Percentiles rank a stretch among this genome's conserved stretches.
These are phyloP conservation scores for Rhynchonycteris naso DNA, from an alignment of 2,797 vertebrate species.

Conservation along the genomic window DNA sequence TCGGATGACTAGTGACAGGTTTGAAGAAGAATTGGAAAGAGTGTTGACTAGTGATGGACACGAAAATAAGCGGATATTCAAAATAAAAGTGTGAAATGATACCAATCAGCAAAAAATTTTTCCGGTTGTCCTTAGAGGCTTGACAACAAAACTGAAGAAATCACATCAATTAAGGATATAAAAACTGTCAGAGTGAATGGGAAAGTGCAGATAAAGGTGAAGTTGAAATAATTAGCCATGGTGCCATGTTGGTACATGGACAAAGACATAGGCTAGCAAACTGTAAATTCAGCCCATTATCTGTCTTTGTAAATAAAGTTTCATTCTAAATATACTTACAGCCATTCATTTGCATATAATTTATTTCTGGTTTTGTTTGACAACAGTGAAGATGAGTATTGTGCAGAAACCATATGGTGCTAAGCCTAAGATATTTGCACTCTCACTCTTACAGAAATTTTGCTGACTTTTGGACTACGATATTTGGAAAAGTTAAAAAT, in stretches of 20 bases:
- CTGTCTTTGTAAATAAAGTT: background rate
- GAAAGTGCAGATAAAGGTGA: background rate
- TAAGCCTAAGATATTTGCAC: background rate
- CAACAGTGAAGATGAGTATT: background rate
- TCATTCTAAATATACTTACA: background rate
- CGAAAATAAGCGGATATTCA: background rate
- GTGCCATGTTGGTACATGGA: background rate
- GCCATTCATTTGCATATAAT: background rate
- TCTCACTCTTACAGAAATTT: background rate
- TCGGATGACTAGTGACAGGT: background rate
- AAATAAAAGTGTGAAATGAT: constrained; percentile 8
- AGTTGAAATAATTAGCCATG: background rate
- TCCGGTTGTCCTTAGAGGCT: background rate
- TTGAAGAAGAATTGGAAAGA: background rate
- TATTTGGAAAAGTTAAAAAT: background rate
- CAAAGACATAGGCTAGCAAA: background rate
- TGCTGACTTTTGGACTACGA: background rate
- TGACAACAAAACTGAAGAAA: background rate
- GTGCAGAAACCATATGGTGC: background rate
- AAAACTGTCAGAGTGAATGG: background rate
- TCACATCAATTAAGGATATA: background rate
- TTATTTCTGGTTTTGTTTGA: background rate
- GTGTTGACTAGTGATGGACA: background rate
- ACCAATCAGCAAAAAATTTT: background rate
- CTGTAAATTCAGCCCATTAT: background rate